Evolutionary conservation across 2,113 vertebrate species (phyloP), one percentile per base, ranked within the genome.

Genomic region (Chaetorhynchus papuensis): DNA sequence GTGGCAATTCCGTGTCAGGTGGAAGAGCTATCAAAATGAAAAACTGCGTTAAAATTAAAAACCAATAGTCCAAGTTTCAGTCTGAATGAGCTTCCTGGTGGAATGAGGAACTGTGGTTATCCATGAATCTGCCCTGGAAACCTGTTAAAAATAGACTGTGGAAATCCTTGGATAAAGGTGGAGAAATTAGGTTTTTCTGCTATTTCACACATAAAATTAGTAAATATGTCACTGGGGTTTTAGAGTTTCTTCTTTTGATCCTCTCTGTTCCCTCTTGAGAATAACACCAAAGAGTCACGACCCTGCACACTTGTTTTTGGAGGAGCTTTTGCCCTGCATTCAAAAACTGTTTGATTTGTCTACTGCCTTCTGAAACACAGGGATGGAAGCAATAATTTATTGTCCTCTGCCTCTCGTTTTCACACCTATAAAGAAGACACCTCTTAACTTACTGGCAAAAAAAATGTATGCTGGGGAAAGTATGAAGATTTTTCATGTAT

Each of bases 11-110:
- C 42, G 2, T 97, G 97, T 97, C 97, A 97, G 95, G 86, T 92
- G 72, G 96, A 97, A 97, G 96, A 96, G 93, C 97, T 93, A 98
- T 98, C 96, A 98, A 95, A 96, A 96, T 98, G 97, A 98, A 98
- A 98, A 97, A 98, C 95, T 94, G 95, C 64, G 1, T 92, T 96
- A 93, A 97, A 97, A 98, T 98, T 98, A 97, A 97, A 98, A 98
- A 97, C 92, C 97, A 97, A 95, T 97, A 97, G 97, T 98, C 97
- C 96, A 94, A 84, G 96, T 97, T 98, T 93, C 96, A 92, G 85
- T 95, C 96, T 97, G 94, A 97, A 96, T 79, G 96, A 97, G 93
- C 89, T 96, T 92, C 82, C 75, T 76, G 66, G 91, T 93, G 78
- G 66, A 97, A 97, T 92, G 95, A 97, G 94, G 94, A 96, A 96